Base-by-base conservation (phyloP, 2,113 vertebrate species). In the Talpa occidentalis region DNA sequence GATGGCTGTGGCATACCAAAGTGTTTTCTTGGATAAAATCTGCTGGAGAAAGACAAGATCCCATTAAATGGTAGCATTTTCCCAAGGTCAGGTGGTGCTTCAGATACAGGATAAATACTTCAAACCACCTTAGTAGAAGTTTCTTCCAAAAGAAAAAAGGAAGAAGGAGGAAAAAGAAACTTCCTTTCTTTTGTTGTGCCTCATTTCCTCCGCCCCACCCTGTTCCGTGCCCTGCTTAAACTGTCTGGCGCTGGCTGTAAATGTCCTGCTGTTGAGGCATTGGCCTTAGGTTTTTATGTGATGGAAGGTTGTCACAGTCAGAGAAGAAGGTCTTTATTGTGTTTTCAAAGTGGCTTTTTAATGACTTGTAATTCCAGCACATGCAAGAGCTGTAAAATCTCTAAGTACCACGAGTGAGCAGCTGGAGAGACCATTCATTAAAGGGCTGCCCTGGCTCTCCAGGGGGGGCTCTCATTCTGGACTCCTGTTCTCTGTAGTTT, bases 341-440 rank as follows among this genome's bases (percentile, higher is more conserved):
- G 95, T 97, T 98, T 98, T 95, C 94, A 95, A 97, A 97, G 94
- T 97, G 88, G 97, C 93, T 89, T 97, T 98, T 98, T 98, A 98
- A 98, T 98, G 97, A 96, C 96, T 96, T 96, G 95, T 92, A 97
- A 91, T 81, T 94, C 91, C 88, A 96, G 80, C 95, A 93, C 96
- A 78, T 88, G 70, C 70, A 93, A 85, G 97, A 77, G 84, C 97
- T 97, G 88, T 98, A 97, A 98, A 98, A 96, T 96, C 96, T 92
- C 90, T 96, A 95, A 93, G 67, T 95, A 3, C 69, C 47, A 92
- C 30, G 82, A 84, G 67, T 56, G 2, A 85, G 59, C 95, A 96
- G 83, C 73, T 79, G 93, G 97, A 96, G 87, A 94, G 87, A 49
- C 96, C 84, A 47, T 92, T 84, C 91, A 98, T 98, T 98, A 97